These are phyloP conservation scores for Balanococcus diminutus DNA, from an alignment of 2,888 invertebrate species.

Conservation along the genomic window DNA sequence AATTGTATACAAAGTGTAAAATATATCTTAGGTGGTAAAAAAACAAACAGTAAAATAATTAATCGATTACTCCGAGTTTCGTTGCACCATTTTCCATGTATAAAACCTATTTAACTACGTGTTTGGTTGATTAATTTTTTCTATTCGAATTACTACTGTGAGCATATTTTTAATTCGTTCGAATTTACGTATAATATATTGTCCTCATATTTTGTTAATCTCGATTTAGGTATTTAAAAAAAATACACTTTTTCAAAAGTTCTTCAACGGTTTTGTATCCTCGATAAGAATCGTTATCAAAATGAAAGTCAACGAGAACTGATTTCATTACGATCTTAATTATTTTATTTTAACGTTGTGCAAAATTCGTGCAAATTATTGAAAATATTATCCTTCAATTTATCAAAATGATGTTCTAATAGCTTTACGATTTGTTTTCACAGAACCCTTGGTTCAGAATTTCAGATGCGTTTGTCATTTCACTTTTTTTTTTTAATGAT, in stretches of 20 bases:
- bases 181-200: not conserved
- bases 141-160: too few species aligned
- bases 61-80: not conserved
- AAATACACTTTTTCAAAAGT: not conserved
- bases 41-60: not conserved
- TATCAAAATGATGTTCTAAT: too few species aligned
- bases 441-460: not conserved
- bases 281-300: not conserved
- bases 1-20: conserved; percentile 32
- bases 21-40: conserved; percentile 23
- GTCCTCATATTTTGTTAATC: not conserved
- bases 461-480: not conserved
- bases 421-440: not conserved
- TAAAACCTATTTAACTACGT: not conserved
- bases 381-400: too few species aligned
- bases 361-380: too few species aligned
- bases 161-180: not conserved
- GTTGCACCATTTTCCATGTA: not conserved
- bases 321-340: too few species aligned
- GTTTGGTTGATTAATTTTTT: not conserved
- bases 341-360: too few species aligned
- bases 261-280: not conserved
- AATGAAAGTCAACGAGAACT: too few species aligned
- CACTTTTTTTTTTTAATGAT: not conserved
- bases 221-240: not conserved